Evolutionary conservation across 2,888 invertebrate genomes (phyloP), one percentile per base, ranked within the genome.

Genomic region (Orthonevra nobilis): DNA sequence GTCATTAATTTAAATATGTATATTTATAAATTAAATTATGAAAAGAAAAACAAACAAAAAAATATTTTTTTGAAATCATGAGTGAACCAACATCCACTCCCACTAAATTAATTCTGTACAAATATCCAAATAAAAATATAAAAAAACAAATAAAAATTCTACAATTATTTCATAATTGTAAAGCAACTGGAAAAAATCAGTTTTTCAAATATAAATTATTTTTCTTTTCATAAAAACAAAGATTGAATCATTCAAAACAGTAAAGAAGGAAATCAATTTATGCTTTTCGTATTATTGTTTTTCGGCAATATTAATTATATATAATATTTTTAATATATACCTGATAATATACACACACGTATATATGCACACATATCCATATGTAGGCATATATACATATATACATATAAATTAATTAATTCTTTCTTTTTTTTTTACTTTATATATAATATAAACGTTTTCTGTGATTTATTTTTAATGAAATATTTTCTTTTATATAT

Each of bases 381-480:
- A n/a, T n/a, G n/a, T n/a, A n/a, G n/a, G n/a, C n/a, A n/a, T n/a
- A n/a, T n/a, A n/a, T n/a, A n/a, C n/a, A n/a, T n/a, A n/a, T n/a
- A n/a, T n/a, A n/a, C n/a, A n/a, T n/a, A n/a, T n/a, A n/a, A n/a
- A n/a, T n/a, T n/a, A n/a, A n/a, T n/a, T n/a, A n/a, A n/a, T n/a
- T n/a, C n/a, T n/a, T n/a, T n/a, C n/a, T 61, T 60, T 73, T 14
- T 40, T 23, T 50, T 58, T 66, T 79, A 46, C 60, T 79, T 79
- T 79, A 79, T 79, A 79, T 79, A 79, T 79, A 79, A 79, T 79
- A 79, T 79, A 79, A 79, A 79, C 79, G 64, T 61, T 73, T 54
- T 58, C 23, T 52, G 34, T 68, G n/a, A 61, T 44, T 34, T 61
- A 14, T 32, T 58, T 52, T 63, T 48, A 70, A 73, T 79, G 77